A percentile compares a stretch with the other conserved stretches of the same genome.
Conservation (phyloP, 2,113 vertebrate species). For the Bambusicola thoracicus region DNA sequence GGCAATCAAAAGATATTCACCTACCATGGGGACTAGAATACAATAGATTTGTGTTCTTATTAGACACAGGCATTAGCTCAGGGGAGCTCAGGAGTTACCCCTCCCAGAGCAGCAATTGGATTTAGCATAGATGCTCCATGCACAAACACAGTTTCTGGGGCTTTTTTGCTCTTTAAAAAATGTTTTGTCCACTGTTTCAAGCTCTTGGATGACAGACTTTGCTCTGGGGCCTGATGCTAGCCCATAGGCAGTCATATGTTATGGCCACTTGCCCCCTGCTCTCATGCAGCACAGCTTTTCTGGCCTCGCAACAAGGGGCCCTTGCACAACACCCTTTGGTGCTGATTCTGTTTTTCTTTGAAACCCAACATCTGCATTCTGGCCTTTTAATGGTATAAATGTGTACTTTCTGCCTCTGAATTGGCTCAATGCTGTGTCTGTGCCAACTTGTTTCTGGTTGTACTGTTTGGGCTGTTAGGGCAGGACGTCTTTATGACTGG, state of each 20-base stretch:
- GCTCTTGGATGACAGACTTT: background rate
- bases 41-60: background rate
- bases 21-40: background rate
- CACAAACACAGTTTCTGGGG: background rate
- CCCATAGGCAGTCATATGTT: background rate
- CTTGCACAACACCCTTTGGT: background rate
- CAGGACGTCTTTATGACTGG: background rate
- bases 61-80: background rate
- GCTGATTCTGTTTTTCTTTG: background rate
- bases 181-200: background rate
- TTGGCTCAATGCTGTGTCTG: background rate
- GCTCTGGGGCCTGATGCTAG: background rate
- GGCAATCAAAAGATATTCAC: slow-evolving; percentile 3
- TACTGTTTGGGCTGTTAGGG: background rate
- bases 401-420: background rate
- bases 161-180: background rate
- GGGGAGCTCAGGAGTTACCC: background rate
- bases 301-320: fast-evolving
- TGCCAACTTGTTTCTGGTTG: background rate
- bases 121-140: background rate
- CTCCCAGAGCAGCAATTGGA: background rate
- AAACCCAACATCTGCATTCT: background rate
- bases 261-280: background rate
- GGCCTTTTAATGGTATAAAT: background rate
- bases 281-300: background rate